These are phyloP conservation scores for Bufo gargarizans DNA, from an alignment of 2,113 vertebrate genomes.

Conservation along the genomic window DNA sequence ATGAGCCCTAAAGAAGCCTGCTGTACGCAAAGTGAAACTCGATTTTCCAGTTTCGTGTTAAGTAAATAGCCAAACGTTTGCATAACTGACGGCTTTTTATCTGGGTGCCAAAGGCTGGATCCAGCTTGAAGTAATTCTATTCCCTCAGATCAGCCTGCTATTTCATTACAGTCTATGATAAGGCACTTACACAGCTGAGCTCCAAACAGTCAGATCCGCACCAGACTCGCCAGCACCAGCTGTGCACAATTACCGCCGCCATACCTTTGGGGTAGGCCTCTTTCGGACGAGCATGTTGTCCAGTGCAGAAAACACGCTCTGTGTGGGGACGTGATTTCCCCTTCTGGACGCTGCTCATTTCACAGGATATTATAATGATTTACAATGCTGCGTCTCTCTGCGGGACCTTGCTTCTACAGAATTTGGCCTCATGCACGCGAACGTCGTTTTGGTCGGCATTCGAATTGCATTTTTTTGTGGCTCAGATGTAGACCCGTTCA, in stretches of 20 bases:
- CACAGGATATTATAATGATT: too few species aligned
- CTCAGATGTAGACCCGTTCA: too few species aligned
- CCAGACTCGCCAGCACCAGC: not conserved
- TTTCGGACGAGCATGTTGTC: too few species aligned
- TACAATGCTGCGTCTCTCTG: too few species aligned
- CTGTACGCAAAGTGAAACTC: constrained; percentile 38
- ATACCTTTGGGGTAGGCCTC: not conserved
- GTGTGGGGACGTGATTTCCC: too few species aligned
- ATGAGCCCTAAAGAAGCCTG: constrained; percentile 10
- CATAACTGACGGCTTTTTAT: constrained; percentile 51
- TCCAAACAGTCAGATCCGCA: not conserved
- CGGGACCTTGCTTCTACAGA: too few species aligned
- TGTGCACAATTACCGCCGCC: not conserved
- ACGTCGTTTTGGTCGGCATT: too few species aligned
- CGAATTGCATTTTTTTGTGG: too few species aligned
- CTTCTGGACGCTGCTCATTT: too few species aligned
- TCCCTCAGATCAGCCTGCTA: not conserved
- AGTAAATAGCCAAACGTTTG: constrained; percentile 35
- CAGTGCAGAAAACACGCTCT: too few species aligned
- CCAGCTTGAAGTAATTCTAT: constrained; percentile 12
- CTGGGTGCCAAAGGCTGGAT: constrained; percentile 6
- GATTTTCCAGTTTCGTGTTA: constrained; percentile 41
- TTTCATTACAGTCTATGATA: constrained; percentile 18
- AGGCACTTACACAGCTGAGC: not conserved
- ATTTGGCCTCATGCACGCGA: too few species aligned